Evolutionary conservation across 2,888 invertebrate species (phyloP).

Genomic region (Tinea semifulvella): DNA sequence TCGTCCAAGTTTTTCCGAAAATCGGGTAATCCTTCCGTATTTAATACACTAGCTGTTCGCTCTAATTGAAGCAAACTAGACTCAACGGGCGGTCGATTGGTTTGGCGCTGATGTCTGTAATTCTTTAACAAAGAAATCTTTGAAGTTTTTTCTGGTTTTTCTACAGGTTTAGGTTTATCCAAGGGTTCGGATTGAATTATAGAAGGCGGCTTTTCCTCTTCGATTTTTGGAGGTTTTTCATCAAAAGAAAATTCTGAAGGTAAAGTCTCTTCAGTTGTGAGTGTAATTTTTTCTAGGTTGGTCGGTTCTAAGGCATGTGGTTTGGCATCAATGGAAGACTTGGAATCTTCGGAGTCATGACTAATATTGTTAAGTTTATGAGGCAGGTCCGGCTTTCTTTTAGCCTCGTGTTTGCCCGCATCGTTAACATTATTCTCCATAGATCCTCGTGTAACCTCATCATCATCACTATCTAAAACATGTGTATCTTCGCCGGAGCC

Average conservation of each 20-base stretch:
- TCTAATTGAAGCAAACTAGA: constrained; percentile 55
- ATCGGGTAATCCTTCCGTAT: constrained; percentile 54
- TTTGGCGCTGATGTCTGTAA: constrained; percentile 54
- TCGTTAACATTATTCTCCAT: background rate
- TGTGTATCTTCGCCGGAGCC: constrained; percentile 52
- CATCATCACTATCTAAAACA: constrained; percentile 52
- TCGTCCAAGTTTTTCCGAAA: constrained; percentile 58
- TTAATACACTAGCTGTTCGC: constrained; percentile 48
- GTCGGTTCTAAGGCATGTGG: constrained; percentile 16
- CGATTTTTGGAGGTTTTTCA: background rate
- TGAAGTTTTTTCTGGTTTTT: constrained; percentile 30
- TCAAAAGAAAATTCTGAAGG: constrained; percentile 50
- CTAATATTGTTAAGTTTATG: constrained; percentile 12
- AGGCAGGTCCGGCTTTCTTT: constrained; percentile 16
- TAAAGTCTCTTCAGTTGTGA: constrained; percentile 54
- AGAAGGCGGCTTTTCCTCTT: background rate
- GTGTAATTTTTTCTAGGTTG: constrained; percentile 33
- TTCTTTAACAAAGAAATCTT: constrained; percentile 58
- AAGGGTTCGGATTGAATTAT: constrained; percentile 20
- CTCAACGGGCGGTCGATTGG: constrained; percentile 40
- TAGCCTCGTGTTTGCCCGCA: constrained; percentile 16
- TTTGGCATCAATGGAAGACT: constrained; percentile 19
- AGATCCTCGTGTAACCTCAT: constrained; percentile 18
- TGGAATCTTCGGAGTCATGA: constrained; percentile 21
- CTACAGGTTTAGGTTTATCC: too few species aligned